Conservation (phyloP, 1,140 invertebrate species). For the Drosophila arawakana region DNA sequence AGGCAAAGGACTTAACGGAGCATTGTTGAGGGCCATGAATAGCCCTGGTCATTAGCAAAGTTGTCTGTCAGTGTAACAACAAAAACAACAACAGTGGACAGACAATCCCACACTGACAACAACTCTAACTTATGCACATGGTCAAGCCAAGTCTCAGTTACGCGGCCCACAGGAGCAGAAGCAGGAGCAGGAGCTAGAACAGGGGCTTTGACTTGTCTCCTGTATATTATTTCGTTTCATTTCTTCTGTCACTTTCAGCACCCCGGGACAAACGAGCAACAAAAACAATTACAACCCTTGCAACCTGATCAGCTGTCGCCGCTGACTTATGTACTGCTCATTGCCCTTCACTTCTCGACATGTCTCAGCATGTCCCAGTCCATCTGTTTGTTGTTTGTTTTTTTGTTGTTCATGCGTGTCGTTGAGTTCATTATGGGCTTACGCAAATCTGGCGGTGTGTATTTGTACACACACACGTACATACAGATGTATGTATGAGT, state of each 20-base stretch:
- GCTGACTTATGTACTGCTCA: slow-evolving; percentile 65
- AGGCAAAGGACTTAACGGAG: slow-evolving; percentile 48
- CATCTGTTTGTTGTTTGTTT: slow-evolving; percentile 12
- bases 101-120: slow-evolving; percentile 4
- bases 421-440: slow-evolving; percentile 74
- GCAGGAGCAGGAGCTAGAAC: neutral
- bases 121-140: slow-evolving; percentile 40
- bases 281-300: slow-evolving; percentile 63
- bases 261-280: slow-evolving; percentile 16
- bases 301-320: slow-evolving; percentile 72
- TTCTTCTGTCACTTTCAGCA: slow-evolving; percentile 43
- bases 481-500: neutral
- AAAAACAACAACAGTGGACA: slow-evolving; percentile 10
- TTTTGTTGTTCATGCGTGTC: slow-evolving; percentile 65
- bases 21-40: slow-evolving; percentile 68
- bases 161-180: slow-evolving; percentile 21
- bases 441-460: slow-evolving; percentile 24
- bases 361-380: neutral
- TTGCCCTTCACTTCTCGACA: slow-evolving; percentile 33
- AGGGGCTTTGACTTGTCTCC: slow-evolving; percentile 9
- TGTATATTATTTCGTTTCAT: slow-evolving; percentile 47
- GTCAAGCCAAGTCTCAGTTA: slow-evolving; percentile 52
- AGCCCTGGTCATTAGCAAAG: slow-evolving; percentile 74
- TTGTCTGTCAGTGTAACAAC: slow-evolving; percentile 60
- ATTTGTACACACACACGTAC: neutral